Conservation (phyloP, 1,140 invertebrate genomes). For the Dolichoris vasculosae region DNA sequence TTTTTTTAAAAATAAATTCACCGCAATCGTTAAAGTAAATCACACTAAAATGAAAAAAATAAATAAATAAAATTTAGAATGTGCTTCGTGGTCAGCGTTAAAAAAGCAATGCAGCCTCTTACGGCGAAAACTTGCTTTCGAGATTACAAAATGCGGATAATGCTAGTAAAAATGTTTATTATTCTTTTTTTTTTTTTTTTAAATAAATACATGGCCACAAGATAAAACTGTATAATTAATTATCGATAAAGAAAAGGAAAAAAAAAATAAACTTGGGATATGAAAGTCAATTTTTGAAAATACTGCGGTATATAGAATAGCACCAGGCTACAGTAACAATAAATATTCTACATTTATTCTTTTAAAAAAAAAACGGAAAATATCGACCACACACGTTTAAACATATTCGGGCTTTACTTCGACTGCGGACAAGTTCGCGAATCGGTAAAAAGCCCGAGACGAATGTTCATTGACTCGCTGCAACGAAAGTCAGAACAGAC, state of each 20-base stretch:
- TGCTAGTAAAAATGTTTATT: slow-evolving; percentile 8
- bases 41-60: slow-evolving; percentile 42
- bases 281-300: slow-evolving; percentile 41
- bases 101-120: slow-evolving; percentile 12
- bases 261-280: background rate
- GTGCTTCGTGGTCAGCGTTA: slow-evolving; percentile 18
- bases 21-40: slow-evolving; percentile 16
- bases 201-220: slow-evolving; percentile 42
- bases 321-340: slow-evolving; percentile 33
- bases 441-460: slow-evolving; percentile 24
- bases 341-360: slow-evolving; percentile 41
- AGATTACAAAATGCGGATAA: slow-evolving; percentile 34
- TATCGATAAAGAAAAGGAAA: background rate
- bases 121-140: background rate
- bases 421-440: slow-evolving; percentile 32
- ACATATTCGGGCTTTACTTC: slow-evolving; percentile 19
- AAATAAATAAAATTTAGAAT: slow-evolving; percentile 39
- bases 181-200: too few species aligned
- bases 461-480: slow-evolving; percentile 11
- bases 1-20: slow-evolving; percentile 32
- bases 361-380: slow-evolving; percentile 44
- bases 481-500: slow-evolving; percentile 19
- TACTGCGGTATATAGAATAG: slow-evolving; percentile 50
- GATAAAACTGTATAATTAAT: slow-evolving; percentile 36
- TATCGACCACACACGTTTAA: slow-evolving; percentile 27